Evolutionary conservation across 2,888 invertebrate genomes (phyloP).

Genomic region (Cyaniris semiargus): DNA sequence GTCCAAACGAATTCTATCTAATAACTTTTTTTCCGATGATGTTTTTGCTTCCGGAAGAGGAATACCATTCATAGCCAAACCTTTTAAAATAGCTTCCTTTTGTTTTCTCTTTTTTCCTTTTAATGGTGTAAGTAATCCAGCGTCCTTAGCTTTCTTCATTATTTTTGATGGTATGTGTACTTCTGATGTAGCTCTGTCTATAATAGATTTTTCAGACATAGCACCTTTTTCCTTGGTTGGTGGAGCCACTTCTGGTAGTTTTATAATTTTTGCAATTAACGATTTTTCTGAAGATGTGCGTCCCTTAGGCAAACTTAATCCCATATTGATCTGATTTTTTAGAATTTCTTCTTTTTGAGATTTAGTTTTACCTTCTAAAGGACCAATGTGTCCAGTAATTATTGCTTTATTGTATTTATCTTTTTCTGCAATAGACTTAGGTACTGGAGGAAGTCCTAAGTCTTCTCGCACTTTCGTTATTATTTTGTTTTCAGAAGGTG

Average conservation of each 20-base stretch:
- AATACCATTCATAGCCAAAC: constrained; percentile 39
- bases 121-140: constrained; percentile 36
- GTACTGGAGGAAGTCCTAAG: constrained; percentile 39
- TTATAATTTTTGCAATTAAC: constrained; percentile 40
- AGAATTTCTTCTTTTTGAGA: constrained; percentile 40
- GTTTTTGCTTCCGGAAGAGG: constrained; percentile 41
- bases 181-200: constrained; percentile 34
- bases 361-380: constrained; percentile 43
- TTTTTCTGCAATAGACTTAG: constrained; percentile 31
- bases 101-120: constrained; percentile 40
- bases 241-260: background rate
- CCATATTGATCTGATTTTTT: constrained; percentile 20
- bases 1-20: constrained; percentile 36
- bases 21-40: constrained; percentile 37
- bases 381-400: constrained; percentile 10
- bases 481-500: constrained; percentile 38
- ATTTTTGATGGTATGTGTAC: constrained; percentile 36
- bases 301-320: constrained; percentile 33
- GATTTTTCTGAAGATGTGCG: constrained; percentile 36
- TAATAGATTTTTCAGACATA: background rate
- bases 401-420: constrained; percentile 8
- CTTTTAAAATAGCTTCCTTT: constrained; percentile 41
- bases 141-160: constrained; percentile 31
- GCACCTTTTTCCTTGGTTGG: background rate
- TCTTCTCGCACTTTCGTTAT: constrained; percentile 37